Evolutionary conservation across 1,140 invertebrate species (phyloP).

Genomic region (Drosophila pseudoananassae): DNA sequence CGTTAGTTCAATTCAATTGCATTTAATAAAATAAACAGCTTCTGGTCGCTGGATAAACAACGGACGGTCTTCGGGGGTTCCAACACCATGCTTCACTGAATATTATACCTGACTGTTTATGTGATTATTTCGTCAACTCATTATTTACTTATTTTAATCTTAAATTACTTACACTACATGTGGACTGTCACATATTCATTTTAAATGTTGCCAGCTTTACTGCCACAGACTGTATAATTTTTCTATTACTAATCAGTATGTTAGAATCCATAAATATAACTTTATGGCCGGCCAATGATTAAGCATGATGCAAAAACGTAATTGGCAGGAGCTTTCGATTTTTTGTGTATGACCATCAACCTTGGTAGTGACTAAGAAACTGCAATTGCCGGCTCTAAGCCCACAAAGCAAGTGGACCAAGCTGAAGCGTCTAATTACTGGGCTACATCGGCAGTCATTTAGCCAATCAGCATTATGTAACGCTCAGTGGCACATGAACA

Average conservation of each 20-base stretch:
- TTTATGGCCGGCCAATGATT: too few species aligned
- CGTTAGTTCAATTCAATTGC: constrained; percentile 47
- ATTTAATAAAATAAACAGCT: constrained; percentile 63
- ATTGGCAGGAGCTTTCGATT: not conserved
- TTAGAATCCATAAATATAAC: not conserved
- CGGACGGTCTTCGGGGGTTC: constrained; percentile 7
- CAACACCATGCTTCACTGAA: constrained; percentile 27
- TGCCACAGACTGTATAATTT: too few species aligned
- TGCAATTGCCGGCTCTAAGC: constrained; percentile 9
- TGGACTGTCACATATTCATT: not conserved
- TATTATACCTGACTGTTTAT: not conserved
- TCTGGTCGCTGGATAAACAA: constrained; percentile 40
- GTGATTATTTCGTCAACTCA: not conserved
- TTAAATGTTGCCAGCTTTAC: too few species aligned
- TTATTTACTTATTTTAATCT: not conserved
- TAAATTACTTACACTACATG: not conserved
- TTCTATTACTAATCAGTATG: not conserved
- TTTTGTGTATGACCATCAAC: constrained; percentile 1
- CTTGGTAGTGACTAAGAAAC: constrained; percentile 9
- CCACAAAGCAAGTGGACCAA: constrained; percentile 35
- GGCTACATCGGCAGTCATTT: constrained; percentile 30
- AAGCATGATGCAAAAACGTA: not conserved
- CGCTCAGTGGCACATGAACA: constrained; percentile 36
- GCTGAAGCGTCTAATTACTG: constrained; percentile 41
- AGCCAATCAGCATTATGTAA: constrained; percentile 53